Evolutionary conservation across 1,140 invertebrate genomes (phyloP).

Genomic region (Bombyx mandarina): DNA sequence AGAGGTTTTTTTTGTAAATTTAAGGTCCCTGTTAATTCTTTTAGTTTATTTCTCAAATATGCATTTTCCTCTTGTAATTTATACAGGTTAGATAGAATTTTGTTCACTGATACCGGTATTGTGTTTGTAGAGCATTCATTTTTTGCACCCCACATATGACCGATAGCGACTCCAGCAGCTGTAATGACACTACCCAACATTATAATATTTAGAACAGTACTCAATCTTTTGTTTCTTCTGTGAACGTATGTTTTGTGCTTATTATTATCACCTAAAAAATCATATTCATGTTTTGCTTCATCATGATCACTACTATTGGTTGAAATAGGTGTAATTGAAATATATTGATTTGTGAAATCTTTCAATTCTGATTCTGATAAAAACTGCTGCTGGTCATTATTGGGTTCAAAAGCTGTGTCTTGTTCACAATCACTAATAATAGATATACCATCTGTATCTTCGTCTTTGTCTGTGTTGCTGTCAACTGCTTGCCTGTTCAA

Average conservation of each 20-base stretch:
- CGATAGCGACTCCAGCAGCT: constrained; percentile 60
- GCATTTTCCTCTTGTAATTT: constrained; percentile 67
- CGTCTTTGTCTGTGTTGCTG: constrained; percentile 44
- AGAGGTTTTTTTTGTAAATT: constrained; percentile 33
- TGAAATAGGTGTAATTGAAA: constrained; percentile 21
- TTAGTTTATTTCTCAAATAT: constrained; percentile 54
- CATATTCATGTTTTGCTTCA: constrained; percentile 29
- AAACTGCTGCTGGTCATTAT: constrained; percentile 19
- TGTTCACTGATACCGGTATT: constrained; percentile 45
- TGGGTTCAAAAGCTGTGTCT: constrained; percentile 26
- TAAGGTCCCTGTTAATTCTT: constrained; percentile 41
- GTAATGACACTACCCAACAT: constrained; percentile 63
- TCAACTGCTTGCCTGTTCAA: constrained; percentile 22
- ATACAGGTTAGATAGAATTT: constrained; percentile 63
- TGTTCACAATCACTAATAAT: constrained; percentile 61
- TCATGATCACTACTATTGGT: constrained; percentile 20
- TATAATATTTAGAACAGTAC: constrained; percentile 60
- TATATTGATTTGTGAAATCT: constrained; percentile 21
- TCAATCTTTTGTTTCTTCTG: constrained; percentile 61
- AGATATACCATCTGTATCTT: constrained; percentile 64
- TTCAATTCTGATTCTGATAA: constrained; percentile 27
- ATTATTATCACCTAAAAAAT: constrained; percentile 39
- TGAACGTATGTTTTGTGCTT: constrained; percentile 67
- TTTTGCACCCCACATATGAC: constrained; percentile 65
- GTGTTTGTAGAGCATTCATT: constrained; percentile 53